These are phyloP conservation scores for Hoplodrina blanda DNA, from an alignment of 2,888 invertebrate genomes.

Conservation along the genomic window DNA sequence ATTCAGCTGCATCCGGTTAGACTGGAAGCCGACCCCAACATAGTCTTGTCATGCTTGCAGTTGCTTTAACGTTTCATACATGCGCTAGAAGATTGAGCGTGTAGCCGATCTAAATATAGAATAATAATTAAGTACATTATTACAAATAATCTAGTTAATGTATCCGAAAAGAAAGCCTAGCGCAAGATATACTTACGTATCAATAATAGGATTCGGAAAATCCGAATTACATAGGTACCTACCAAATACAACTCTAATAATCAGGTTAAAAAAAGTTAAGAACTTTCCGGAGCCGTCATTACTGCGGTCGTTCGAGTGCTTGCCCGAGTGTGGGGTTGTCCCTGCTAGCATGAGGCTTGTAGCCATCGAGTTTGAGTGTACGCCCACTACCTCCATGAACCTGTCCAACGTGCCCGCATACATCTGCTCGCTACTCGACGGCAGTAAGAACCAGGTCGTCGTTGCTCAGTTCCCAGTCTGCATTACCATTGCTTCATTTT, in stretches of 20 bases:
- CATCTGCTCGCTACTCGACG: conserved; percentile 84
- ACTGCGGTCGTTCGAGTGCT: conserved; percentile 78
- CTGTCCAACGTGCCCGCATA: conserved; percentile 83
- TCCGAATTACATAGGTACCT: neutral
- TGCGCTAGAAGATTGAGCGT: no score
- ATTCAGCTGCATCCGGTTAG: no score
- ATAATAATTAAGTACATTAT: no score
- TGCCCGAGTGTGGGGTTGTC: conserved; percentile 79
- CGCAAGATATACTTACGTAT: neutral
- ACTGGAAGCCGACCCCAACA: no score
- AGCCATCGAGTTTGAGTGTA: conserved; percentile 82
- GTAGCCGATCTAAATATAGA: no score
- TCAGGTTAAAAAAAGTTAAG: conserved; percentile 85
- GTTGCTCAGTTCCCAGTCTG: conserved; percentile 87
- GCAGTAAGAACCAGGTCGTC: conserved; percentile 84
- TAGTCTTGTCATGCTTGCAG: no score
- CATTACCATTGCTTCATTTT: conserved; percentile 85
- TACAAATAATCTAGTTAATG: neutral
- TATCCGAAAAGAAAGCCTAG: neutral
- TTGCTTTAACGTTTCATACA: no score
- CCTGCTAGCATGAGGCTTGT: conserved; percentile 76
- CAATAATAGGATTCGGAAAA: neutral
- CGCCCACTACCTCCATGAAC: conserved; percentile 84
- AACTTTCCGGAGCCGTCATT: conserved; percentile 85
- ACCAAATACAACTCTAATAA: neutral